These are phyloP conservation scores for Caranx melampygus DNA, from an alignment of 2,113 vertebrate genomes.

Conservation along the genomic window DNA sequence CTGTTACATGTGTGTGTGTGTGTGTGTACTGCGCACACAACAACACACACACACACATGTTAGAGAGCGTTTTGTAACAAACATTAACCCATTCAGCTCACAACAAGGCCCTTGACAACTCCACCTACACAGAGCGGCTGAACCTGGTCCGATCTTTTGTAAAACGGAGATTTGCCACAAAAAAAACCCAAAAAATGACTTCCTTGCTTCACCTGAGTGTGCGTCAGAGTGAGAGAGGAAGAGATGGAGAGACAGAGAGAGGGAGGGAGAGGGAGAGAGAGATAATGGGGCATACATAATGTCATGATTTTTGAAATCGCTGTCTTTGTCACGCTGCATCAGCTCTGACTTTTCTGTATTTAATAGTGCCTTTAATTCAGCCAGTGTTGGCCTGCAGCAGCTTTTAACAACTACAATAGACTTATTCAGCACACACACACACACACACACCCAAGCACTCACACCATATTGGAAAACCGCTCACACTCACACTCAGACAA, in stretches of 20 bases:
- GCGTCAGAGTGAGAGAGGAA: not conserved
- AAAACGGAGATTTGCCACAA: slow-evolving; percentile 50
- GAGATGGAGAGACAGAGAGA: slow-evolving; percentile 15
- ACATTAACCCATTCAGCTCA: slow-evolving; percentile 59
- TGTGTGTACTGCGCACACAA: not conserved
- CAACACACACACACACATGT: too few species aligned
- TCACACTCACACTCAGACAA: slow-evolving; percentile 39
- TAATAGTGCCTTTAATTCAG: slow-evolving; percentile 51
- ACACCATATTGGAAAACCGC: slow-evolving; percentile 44
- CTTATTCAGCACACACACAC: slow-evolving; percentile 47
- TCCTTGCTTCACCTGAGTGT: slow-evolving; percentile 32
- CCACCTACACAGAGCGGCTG: slow-evolving; percentile 45
- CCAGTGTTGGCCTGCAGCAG: slow-evolving; percentile 31
- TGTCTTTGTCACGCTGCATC: slow-evolving; percentile 63
- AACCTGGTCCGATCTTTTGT: slow-evolving; percentile 41
- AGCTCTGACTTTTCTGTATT: slow-evolving; percentile 51
- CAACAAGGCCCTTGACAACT: slow-evolving; percentile 56
- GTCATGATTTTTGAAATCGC: slow-evolving; percentile 69
- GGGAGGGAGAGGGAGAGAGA: not conserved
- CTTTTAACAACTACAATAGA: slow-evolving; percentile 57
- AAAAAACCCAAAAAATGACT: slow-evolving; percentile 14
- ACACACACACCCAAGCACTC: too few species aligned
- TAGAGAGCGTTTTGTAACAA: slow-evolving; percentile 67
- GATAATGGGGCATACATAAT: slow-evolving; percentile 59
- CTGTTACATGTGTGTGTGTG: slow-evolving; percentile 8